Conservation (phyloP, 2,888 invertebrate genomes). For the Papilio demoleus region DNA sequence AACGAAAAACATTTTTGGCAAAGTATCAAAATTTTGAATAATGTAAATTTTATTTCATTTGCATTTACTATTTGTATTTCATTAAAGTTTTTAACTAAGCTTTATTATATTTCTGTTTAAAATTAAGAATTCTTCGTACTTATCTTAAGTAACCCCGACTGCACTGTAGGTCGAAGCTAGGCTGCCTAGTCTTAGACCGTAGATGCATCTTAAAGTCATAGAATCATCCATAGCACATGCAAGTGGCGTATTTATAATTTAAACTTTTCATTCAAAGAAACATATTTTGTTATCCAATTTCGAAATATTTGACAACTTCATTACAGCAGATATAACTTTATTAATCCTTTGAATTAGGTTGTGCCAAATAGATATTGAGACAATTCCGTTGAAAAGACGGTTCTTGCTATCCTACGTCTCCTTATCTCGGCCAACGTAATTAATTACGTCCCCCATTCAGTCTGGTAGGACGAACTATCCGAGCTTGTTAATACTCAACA, state of each 20-base stretch:
- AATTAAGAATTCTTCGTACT: too few species aligned
- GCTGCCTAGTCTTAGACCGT: too few species aligned
- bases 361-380: slow-evolving; percentile 35
- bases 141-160: too few species aligned
- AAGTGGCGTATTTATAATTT: too few species aligned
- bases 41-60: slow-evolving; percentile 42
- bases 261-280: not conserved
- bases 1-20: slow-evolving; percentile 59
- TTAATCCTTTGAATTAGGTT: slow-evolving; percentile 27
- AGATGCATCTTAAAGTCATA: too few species aligned
- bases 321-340: not conserved
- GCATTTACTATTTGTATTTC: slow-evolving; percentile 11
- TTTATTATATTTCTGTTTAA: too few species aligned
- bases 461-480: slow-evolving; percentile 66
- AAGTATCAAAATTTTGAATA: slow-evolving; percentile 51
- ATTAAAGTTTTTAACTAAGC: not conserved
- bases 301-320: slow-evolving; percentile 1
- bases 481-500: slow-evolving; percentile 78
- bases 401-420: slow-evolving; percentile 60
- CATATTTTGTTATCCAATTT: not conserved
- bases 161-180: too few species aligned
- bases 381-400: slow-evolving; percentile 61
- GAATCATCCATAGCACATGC: too few species aligned
- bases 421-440: slow-evolving; percentile 62
- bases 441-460: slow-evolving; percentile 72